Percentiles rank a stretch among this genome's conserved stretches.
Evolutionary conservation across 1,140 invertebrate genomes (phyloP).

Genomic region (Platyscapa corneri): DNA sequence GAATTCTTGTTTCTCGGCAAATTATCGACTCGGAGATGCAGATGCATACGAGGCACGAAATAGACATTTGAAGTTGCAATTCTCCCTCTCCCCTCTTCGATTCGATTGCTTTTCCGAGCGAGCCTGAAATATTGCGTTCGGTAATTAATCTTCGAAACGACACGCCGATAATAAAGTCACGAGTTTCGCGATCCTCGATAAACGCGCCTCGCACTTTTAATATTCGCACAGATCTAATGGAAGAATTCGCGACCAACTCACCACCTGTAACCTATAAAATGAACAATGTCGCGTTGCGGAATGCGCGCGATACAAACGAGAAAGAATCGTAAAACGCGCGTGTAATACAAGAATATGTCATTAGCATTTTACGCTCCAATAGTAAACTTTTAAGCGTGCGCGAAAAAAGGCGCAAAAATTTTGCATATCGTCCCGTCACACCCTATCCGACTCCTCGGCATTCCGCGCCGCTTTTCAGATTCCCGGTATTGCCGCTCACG

Average conservation of each 20-base stretch:
- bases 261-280: background rate
- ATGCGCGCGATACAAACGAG: constrained; percentile 6
- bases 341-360: constrained; percentile 12
- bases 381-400: background rate
- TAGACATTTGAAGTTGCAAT: background rate
- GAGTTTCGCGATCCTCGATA: too few species aligned
- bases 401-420: background rate
- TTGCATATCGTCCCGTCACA: constrained; percentile 22
- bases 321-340: constrained; percentile 1
- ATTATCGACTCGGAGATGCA: background rate
- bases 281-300: background rate
- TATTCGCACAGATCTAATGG: background rate
- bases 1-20: background rate
- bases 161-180: too few species aligned
- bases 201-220: too few species aligned
- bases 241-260: background rate
- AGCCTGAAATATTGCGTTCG: too few species aligned
- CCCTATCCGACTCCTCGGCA: background rate
- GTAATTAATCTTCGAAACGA: too few species aligned
- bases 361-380: constrained; percentile 29
- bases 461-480: background rate
- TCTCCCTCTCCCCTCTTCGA: background rate
- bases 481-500: too few species aligned
- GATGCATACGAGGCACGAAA: background rate
- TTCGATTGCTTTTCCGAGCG: background rate